Evolutionary conservation across 1,140 invertebrate genomes (phyloP).

Genomic region (Pomacea maculata): DNA sequence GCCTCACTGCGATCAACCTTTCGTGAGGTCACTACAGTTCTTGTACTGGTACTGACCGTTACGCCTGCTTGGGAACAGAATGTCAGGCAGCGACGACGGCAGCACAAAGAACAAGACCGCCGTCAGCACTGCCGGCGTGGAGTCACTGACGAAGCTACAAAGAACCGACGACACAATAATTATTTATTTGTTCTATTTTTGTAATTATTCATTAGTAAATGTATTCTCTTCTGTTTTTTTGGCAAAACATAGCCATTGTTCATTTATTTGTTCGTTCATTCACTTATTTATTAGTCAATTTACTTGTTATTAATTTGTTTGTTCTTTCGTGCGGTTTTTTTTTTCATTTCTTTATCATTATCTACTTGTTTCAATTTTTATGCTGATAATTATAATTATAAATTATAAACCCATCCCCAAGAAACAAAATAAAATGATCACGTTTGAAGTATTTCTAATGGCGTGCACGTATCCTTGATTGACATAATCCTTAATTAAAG

Average conservation of each 20-base stretch:
- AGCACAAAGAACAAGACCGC: conserved; percentile 53
- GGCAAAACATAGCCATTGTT: neutral
- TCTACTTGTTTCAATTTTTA: neutral
- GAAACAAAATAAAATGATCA: too few relatives aligned
- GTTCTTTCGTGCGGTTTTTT: neutral
- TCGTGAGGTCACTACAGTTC: neutral
- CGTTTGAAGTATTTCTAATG: too few relatives aligned
- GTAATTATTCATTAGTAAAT: too few relatives aligned
- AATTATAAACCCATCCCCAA: neutral
- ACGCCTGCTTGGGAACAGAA: conserved; percentile 24
- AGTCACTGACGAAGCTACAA: conserved; percentile 64
- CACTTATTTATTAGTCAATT: neutral
- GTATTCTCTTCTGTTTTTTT: too few relatives aligned
- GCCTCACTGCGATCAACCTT: neutral
- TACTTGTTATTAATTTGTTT: neutral
- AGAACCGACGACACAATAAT: neutral
- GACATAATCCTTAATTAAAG: too few relatives aligned
- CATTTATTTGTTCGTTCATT: neutral
- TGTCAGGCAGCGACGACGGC: conserved; percentile 42
- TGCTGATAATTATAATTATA: neutral
- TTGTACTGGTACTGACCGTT: neutral
- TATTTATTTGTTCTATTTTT: too few relatives aligned
- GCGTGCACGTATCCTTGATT: too few relatives aligned
- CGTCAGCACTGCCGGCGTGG: conserved; percentile 53
- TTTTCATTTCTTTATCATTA: neutral